Percentiles rank a stretch among this genome's conserved stretches.
These are phyloP conservation scores for Gila robusta DNA, from an alignment of 2,797 vertebrate genomes.

Conservation along the genomic window DNA sequence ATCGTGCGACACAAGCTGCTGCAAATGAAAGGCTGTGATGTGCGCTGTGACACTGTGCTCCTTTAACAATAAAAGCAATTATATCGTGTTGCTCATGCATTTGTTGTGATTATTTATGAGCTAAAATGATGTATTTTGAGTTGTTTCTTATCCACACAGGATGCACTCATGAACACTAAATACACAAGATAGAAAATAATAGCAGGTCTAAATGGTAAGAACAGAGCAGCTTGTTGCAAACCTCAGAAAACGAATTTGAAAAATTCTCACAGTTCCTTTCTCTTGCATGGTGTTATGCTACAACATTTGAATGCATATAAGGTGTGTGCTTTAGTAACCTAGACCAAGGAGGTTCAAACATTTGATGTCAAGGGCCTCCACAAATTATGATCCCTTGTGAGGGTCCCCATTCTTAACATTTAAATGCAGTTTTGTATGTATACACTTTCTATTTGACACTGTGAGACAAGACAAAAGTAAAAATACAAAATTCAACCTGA, in stretches of 20 bases:
- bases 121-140: background rate
- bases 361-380: background rate
- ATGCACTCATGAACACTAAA: background rate
- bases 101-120: background rate
- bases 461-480: background rate
- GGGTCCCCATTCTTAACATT: no score
- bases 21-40: constrained; percentile 38
- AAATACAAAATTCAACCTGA: background rate
- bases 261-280: background rate
- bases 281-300: background rate
- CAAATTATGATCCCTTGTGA: background rate
- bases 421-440: background rate
- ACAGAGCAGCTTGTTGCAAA: background rate
- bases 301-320: background rate
- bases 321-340: background rate
- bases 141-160: background rate
- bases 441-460: background rate
- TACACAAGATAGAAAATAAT: background rate
- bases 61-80: background rate
- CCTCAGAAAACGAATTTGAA: background rate
- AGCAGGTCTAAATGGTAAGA: no score
- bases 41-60: background rate
- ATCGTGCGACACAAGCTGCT: constrained; percentile 35
- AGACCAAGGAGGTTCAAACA: background rate
- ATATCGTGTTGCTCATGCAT: background rate